Percentiles rank a stretch among this genome's conserved stretches.
Evolutionary conservation across 2,113 vertebrate species (phyloP).

Genomic region (Heteronetta atricapilla): DNA sequence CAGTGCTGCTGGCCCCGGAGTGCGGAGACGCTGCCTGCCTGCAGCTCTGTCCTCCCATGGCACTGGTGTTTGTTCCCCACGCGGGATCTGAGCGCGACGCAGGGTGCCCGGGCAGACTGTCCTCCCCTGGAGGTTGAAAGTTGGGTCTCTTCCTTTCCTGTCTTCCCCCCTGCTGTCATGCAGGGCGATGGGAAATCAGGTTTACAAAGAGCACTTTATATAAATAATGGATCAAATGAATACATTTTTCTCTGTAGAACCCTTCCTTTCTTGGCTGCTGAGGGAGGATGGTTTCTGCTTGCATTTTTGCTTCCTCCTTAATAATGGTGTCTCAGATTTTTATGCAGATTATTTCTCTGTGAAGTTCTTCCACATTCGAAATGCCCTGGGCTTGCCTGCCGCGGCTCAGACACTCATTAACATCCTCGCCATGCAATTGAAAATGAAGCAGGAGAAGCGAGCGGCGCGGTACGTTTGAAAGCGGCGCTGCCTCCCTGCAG

Average conservation of each 20-base stretch:
- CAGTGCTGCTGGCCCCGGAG: not conserved
- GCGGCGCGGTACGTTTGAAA: not conserved
- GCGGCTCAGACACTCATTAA: slow-evolving; percentile 63
- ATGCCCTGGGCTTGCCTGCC: slow-evolving; percentile 67
- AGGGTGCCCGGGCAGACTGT: not conserved
- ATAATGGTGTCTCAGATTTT: slow-evolving; percentile 62
- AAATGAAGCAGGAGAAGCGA: slow-evolving; percentile 44
- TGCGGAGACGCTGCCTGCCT: not conserved
- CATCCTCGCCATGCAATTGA: slow-evolving; percentile 16
- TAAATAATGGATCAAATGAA: slow-evolving; percentile 74
- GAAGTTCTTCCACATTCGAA: slow-evolving; percentile 67
- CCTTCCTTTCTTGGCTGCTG: slow-evolving; percentile 43
- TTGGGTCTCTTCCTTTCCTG: slow-evolving; percentile 41
- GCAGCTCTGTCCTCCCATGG: not conserved
- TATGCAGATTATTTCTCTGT: slow-evolving; percentile 70
- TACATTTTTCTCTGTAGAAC: slow-evolving; percentile 56
- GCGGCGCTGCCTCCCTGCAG: not conserved
- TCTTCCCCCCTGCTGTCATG: slow-evolving; percentile 55
- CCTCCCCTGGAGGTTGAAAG: not conserved
- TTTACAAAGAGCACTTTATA: slow-evolving; percentile 71
- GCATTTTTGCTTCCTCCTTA: slow-evolving; percentile 48
- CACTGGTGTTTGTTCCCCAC: not conserved
- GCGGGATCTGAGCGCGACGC: not conserved
- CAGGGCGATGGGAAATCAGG: slow-evolving; percentile 46
- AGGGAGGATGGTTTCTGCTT: slow-evolving; percentile 55